phyloP scores from a whole-genome alignment of 2,797 vertebrate species.

The Smutsia temminckii region DNA sequence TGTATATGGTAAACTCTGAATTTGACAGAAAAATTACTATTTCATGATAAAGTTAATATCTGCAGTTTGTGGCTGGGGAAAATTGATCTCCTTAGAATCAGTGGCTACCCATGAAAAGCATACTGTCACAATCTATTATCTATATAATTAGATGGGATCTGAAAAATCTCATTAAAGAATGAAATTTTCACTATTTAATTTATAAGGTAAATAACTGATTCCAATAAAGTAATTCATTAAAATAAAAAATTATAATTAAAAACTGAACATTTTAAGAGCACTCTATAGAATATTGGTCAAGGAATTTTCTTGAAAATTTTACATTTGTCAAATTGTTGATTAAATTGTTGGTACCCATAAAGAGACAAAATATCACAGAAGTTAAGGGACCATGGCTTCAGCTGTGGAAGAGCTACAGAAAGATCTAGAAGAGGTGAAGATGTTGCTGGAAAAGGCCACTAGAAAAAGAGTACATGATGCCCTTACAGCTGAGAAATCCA shows the following conservation, averaged over 20 bases:
- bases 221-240: background rate
- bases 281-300: background rate
- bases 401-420: too few relatives aligned
- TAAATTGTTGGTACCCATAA: background rate
- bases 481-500: too few relatives aligned
- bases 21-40: background rate
- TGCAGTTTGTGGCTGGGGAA: background rate
- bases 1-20: background rate
- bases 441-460: too few relatives aligned
- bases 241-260: background rate
- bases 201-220: background rate
- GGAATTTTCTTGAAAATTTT: background rate
- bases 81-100: background rate
- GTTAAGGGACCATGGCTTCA: background rate
- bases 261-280: background rate
- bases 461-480: too few relatives aligned
- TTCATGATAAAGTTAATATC: background rate
- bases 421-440: too few relatives aligned
- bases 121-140: background rate
- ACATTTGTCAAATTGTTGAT: background rate
- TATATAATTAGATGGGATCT: background rate
- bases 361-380: background rate
- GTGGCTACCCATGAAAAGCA: background rate
- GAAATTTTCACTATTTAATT: background rate
- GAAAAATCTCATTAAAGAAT: background rate